Evolutionary conservation across 2,113 vertebrate species (phyloP), one percentile per base, ranked within the genome.

Genomic region (Nanorana parkeri): DNA sequence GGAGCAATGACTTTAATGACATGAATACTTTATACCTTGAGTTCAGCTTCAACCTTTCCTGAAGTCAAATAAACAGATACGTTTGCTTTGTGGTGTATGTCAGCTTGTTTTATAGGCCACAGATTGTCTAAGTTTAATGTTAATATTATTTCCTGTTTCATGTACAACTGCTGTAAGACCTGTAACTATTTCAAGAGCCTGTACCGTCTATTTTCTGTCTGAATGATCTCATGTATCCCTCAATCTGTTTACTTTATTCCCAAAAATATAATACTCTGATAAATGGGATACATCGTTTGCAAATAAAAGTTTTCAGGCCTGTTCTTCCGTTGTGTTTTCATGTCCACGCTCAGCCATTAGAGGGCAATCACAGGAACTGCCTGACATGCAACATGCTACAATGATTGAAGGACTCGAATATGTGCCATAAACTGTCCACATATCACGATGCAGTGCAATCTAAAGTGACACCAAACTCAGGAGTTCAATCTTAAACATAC

Each of bases 221-320:
- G 11, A 21, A 55, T 21, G 17, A 17, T 17, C 1, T 28, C 54
- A 2, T 19, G 51, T 51, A 24, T 10, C 21, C 51, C 51, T 1
- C 5, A 65, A 23, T n/a, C 21, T 75, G 55, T 61, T 75, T 74
- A 74, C 23, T 29, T 74, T 5, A 10, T 28, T 36, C 24, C 29
- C 64, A 51, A 61, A 63, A 77, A 47, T 41, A 36, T 28, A 24
- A 15, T n/a, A 16, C 29, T 26, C 64, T 17, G 63, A 63, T 11
- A 24, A 5, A 47, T 77, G 60, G 36, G 32, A 66, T 28, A 51
- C 56, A 51, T 7, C 6, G 41, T 76, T 76, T 15, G 17, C 6
- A 77, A 77, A 77, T 77, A 77, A 77, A 77, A 52, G 21, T 51
- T 76, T 28, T 64, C 17, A 16, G 41, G 60, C 36, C 41, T 76